phyloP scores from a whole-genome alignment of 2,797 vertebrate species.

The Gymnocypris eckloni region DNA sequence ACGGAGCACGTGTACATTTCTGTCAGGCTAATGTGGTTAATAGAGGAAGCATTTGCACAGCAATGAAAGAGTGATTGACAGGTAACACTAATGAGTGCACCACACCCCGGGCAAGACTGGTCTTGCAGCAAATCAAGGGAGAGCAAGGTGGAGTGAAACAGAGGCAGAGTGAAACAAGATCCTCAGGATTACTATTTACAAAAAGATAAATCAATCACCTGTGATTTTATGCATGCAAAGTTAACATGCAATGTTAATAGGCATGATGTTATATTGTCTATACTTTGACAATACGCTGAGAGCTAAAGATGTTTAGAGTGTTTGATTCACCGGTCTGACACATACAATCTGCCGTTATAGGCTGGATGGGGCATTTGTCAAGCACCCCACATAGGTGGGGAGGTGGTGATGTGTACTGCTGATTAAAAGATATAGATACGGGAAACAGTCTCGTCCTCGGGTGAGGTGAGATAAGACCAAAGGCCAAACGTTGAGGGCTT shows the following conservation, averaged over 20 bases:
- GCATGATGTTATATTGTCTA: neutral
- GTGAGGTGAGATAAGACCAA: slow-evolving; percentile 57
- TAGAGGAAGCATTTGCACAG: slow-evolving; percentile 67
- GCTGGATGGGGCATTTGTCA: slow-evolving; percentile 41
- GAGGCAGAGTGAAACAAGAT: slow-evolving; percentile 29
- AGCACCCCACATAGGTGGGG: slow-evolving; percentile 48
- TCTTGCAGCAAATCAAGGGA: slow-evolving; percentile 48
- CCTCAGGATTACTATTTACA: slow-evolving; percentile 15
- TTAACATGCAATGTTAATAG: neutral
- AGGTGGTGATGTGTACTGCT: slow-evolving; percentile 48
- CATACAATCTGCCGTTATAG: slow-evolving; percentile 58
- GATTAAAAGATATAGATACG: slow-evolving; percentile 62
- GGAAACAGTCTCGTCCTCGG: slow-evolving; percentile 51
- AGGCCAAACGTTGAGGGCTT: slow-evolving; percentile 59
- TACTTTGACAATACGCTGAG: slow-evolving; percentile 9
- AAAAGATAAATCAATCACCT: slow-evolving; percentile 15
- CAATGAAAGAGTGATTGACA: slow-evolving; percentile 70
- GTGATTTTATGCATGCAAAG: neutral
- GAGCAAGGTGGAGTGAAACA: slow-evolving; percentile 31
- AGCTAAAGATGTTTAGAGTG: slow-evolving; percentile 23
- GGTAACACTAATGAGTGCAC: slow-evolving; percentile 69
- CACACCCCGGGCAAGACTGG: slow-evolving; percentile 66
- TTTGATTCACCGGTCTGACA: slow-evolving; percentile 53
- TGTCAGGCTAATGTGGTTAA: slow-evolving; percentile 63
- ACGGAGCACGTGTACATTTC: slow-evolving; percentile 65